Conservation (phyloP, 2,113 vertebrate genomes). For the Rutilus rutilus region DNA sequence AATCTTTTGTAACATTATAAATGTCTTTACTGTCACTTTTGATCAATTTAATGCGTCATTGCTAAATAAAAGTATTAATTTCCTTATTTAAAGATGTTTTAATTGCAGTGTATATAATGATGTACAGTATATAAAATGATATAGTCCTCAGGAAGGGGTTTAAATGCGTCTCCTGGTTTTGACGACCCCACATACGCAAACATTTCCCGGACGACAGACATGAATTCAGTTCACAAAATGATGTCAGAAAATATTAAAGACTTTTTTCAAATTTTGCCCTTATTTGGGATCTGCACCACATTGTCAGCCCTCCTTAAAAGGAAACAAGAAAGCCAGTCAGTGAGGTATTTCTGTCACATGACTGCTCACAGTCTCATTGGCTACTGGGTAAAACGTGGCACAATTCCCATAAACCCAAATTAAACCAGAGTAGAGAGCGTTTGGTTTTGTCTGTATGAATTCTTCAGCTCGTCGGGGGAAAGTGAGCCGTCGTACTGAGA, state of each 20-base stretch:
- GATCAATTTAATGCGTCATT: neutral
- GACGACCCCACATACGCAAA: conserved; percentile 15
- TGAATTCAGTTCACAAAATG: conserved; percentile 58
- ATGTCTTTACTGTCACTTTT: neutral
- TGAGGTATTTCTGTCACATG: conserved; percentile 60
- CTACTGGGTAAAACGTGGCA: conserved; percentile 55
- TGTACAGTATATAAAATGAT: neutral
- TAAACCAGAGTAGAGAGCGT: conserved; percentile 48
- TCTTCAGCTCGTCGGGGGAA: conserved; percentile 49
- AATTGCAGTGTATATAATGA: neutral
- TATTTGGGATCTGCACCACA: conserved; percentile 67
- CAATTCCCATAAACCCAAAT: conserved; percentile 56
- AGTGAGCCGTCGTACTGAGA: conserved; percentile 55
- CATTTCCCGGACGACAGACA: conserved; percentile 28
- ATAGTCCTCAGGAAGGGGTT: neutral
- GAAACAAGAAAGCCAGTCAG: conserved; percentile 58
- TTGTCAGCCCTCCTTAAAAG: conserved; percentile 71
- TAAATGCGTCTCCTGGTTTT: neutral
- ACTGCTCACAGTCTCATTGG: conserved; percentile 51
- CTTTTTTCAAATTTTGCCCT: conserved; percentile 64
- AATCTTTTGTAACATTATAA: neutral
- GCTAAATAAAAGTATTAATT: neutral
- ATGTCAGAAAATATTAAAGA: conserved; percentile 68
- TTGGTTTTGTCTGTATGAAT: neutral
- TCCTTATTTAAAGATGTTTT: no score